Evolutionary conservation across 2,797 vertebrate species (phyloP).

Genomic region (Spinus pinus): DNA sequence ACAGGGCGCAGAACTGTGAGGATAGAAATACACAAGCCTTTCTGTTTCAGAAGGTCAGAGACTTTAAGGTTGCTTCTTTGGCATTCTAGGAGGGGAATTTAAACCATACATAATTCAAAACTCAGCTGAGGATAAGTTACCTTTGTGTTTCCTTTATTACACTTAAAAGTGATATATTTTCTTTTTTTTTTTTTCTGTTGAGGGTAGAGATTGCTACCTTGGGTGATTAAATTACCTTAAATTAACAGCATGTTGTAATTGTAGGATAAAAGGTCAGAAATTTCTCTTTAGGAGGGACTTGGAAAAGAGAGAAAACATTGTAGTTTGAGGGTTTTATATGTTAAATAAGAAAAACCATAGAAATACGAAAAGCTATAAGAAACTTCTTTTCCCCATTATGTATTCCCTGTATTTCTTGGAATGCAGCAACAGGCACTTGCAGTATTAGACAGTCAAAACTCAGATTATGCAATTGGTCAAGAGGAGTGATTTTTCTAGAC

Average conservation of each 20-base stretch:
- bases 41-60: background rate
- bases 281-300: background rate
- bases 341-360: background rate
- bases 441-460: background rate
- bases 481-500: constrained; percentile 8
- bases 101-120: background rate
- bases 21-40: background rate
- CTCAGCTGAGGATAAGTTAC: background rate
- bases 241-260: background rate
- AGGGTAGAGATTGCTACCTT: background rate
- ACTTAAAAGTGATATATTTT: background rate
- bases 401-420: background rate
- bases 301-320: background rate
- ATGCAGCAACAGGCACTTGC: background rate
- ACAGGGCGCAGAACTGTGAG: background rate
- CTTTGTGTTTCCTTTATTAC: background rate
- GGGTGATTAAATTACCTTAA: background rate
- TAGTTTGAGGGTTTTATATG: background rate
- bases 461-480: background rate
- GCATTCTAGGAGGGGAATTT: background rate
- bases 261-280: background rate
- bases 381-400: background rate
- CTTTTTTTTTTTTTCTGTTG: background rate
- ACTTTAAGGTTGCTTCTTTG: background rate
- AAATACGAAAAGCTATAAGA: background rate